Conservation (phyloP, 1,140 invertebrate genomes). For the Cardiocondyla obscurior region DNA sequence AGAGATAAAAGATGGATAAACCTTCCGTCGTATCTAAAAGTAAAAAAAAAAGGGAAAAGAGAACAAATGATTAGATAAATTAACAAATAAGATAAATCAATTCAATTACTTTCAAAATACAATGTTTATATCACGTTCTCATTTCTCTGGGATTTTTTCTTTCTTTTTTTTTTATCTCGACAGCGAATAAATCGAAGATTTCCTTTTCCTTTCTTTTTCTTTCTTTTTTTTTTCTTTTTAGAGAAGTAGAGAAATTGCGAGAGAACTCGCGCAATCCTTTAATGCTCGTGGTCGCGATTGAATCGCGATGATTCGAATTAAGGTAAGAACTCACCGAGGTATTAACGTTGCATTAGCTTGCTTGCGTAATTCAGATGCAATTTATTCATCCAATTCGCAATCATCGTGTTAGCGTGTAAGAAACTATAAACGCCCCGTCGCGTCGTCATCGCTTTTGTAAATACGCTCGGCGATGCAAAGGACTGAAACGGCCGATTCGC, state of each 20-base stretch:
- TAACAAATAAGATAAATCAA: neutral
- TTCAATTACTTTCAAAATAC: no score
- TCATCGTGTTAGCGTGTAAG: slow-evolving; percentile 34
- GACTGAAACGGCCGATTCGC: slow-evolving; percentile 17
- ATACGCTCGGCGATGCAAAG: neutral
- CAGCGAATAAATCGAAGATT: no score
- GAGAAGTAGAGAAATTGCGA: neutral
- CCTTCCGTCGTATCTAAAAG: no score
- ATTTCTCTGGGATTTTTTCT: no score
- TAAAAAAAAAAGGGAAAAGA: no score
- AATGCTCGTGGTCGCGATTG: neutral
- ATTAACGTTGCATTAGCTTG: slow-evolving; percentile 3
- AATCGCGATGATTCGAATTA: neutral
- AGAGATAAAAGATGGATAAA: no score
- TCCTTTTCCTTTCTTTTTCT: no score
- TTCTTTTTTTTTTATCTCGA: no score
- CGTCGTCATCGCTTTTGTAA: slow-evolving; percentile 18
- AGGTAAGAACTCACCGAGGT: neutral
- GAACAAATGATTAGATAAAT: no score
- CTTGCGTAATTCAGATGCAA: slow-evolving; percentile 19
- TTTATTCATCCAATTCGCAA: slow-evolving; percentile 44
- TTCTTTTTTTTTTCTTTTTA: neutral
- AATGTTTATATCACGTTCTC: no score
- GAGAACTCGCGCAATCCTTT: neutral
- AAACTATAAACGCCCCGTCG: slow-evolving; percentile 7